These are phyloP conservation scores for Limanda limanda DNA, from an alignment of 2,113 vertebrate species.

Conservation along the genomic window DNA sequence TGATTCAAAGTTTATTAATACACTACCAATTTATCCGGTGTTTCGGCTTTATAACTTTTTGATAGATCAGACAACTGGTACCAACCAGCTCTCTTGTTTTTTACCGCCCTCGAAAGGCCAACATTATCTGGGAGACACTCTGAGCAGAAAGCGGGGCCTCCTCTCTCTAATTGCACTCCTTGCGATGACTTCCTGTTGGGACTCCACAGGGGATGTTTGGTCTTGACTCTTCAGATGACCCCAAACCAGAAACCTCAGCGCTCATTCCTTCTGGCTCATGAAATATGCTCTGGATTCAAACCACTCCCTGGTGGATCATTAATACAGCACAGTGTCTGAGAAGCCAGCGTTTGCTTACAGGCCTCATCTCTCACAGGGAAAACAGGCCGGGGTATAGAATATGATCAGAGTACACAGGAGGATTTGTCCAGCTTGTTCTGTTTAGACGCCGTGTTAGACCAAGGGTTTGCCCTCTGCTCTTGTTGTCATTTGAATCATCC, in stretches of 20 bases:
- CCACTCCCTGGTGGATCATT: slow-evolving; percentile 74
- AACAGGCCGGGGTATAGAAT: slow-evolving; percentile 42
- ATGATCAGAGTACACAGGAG: slow-evolving; percentile 34
- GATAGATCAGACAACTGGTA: no score
- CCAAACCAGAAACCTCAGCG: slow-evolving; percentile 80
- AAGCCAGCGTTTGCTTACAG: slow-evolving; percentile 63
- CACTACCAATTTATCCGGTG: no score
- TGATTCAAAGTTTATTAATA: no score
- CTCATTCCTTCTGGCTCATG: slow-evolving; percentile 77
- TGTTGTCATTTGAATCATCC: slow-evolving; percentile 23
- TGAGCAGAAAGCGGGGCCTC: slow-evolving; percentile 34
- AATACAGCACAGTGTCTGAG: slow-evolving; percentile 57
- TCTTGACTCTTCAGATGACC: slow-evolving; percentile 81
- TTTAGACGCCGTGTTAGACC: slow-evolving; percentile 13
- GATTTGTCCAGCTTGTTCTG: slow-evolving; percentile 49
- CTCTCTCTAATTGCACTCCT: slow-evolving; percentile 49
- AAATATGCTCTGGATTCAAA: slow-evolving; percentile 78
- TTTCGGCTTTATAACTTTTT: no score
- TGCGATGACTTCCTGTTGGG: slow-evolving; percentile 78
- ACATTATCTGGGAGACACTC: no score
- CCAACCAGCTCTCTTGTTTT: not conserved
- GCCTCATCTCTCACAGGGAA: slow-evolving; percentile 43
- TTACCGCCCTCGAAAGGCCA: not conserved
- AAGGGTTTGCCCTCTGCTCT: slow-evolving; percentile 15
- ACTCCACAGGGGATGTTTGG: slow-evolving; percentile 75